Evolutionary conservation across 2,113 vertebrate genomes (phyloP).

Genomic region (Hemiscyllium ocellatum): DNA sequence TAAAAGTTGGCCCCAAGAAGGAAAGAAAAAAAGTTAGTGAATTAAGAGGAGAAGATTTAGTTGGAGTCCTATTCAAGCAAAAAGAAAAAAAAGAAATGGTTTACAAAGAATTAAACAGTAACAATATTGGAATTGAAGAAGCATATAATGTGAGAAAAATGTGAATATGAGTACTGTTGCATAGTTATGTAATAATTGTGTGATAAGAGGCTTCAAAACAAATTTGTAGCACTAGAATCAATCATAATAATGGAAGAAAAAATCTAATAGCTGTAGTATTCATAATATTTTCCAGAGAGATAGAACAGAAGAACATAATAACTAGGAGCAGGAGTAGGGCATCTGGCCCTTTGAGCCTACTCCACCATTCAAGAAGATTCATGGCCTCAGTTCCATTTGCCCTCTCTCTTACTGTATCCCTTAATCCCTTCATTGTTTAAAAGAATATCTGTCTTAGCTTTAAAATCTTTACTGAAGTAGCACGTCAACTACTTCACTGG

Average conservation of each 20-base stretch:
- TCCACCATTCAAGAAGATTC: too few relatives aligned
- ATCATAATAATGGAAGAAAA: not conserved
- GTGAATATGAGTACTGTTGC: not conserved
- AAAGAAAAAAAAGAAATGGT: not conserved
- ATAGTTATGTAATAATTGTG: not conserved
- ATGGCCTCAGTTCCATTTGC: too few relatives aligned
- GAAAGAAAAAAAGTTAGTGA: not conserved
- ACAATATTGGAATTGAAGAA: not conserved
- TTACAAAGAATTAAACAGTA: not conserved
- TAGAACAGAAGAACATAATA: not conserved
- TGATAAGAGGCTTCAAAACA: not conserved
- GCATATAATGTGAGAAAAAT: not conserved
- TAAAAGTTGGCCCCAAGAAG: not conserved
- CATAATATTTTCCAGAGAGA: not conserved
- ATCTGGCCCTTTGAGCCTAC: too few relatives aligned
- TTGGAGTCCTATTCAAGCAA: not conserved
- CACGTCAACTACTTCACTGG: too few relatives aligned
- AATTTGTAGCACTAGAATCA: not conserved
- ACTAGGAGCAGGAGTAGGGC: too few relatives aligned
- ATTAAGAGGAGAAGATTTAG: not conserved
- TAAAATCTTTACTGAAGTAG: too few relatives aligned
- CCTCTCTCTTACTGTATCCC: too few relatives aligned
- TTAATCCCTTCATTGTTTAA: too few relatives aligned
- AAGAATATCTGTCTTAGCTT: too few relatives aligned
- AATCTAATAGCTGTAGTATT: too few relatives aligned